phyloP scores from a whole-genome alignment of 2,113 vertebrate species.

The Pseudorasbora parva region DNA sequence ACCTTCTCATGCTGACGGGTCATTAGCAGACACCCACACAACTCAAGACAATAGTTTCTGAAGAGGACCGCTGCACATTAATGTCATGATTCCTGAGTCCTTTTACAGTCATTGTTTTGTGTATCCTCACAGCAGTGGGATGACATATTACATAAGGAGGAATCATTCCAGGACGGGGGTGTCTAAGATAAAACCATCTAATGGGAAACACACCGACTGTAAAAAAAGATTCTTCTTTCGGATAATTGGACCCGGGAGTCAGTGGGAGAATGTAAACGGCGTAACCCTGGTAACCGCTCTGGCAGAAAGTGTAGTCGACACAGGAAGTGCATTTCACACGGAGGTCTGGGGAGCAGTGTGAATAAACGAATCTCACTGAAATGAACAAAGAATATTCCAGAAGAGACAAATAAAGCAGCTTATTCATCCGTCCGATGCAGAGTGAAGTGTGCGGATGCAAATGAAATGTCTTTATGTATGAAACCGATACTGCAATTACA shows the following conservation, averaged over 20 bases:
- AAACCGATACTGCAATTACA: background rate
- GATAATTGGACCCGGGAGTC: slow-evolving; percentile 17
- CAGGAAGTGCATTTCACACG: background rate
- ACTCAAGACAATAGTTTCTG: background rate
- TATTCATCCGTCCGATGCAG: no score
- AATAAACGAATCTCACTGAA: background rate
- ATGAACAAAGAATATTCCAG: background rate
- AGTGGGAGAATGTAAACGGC: background rate
- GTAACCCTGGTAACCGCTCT: slow-evolving; percentile 43
- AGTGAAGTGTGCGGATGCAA: no score
- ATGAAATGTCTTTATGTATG: background rate
- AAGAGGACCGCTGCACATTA: background rate
- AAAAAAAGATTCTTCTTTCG: slow-evolving; percentile 16
- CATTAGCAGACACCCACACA: background rate
- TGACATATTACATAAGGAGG: slow-evolving; percentile 18
- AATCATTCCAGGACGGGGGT: slow-evolving; percentile 1
- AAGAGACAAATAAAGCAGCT: background rate
- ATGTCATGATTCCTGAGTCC: background rate
- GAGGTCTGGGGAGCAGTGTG: background rate
- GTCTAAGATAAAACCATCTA: background rate
- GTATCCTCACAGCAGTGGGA: background rate
- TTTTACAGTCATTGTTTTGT: background rate
- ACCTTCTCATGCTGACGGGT: background rate
- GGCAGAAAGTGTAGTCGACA: background rate
- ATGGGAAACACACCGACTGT: background rate